Conservation (phyloP, 2,113 vertebrate genomes). For the Tragelaphus strepsiceros region DNA sequence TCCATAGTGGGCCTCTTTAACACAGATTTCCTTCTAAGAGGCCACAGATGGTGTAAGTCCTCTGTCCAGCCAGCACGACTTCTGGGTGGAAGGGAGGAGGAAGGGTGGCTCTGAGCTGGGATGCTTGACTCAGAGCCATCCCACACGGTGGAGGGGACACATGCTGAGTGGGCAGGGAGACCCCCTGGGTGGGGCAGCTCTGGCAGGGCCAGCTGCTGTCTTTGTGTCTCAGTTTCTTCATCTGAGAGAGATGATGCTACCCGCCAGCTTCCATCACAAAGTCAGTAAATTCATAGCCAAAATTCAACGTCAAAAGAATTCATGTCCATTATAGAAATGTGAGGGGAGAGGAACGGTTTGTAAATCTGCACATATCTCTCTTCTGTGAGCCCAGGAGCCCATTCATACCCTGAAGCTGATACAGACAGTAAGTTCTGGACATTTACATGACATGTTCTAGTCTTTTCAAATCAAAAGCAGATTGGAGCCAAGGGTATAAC, state of each 20-base stretch:
- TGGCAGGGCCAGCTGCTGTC: not conserved
- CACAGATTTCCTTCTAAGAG: not conserved
- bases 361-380: accelerated
- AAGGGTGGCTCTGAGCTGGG: not conserved
- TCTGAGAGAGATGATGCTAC: not conserved
- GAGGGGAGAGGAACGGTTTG: not conserved
- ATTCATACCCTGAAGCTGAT: not conserved
- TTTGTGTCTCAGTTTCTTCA: not conserved
- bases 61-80: not conserved
- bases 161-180: not conserved
- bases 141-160: accelerated
- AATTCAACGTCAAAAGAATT: not conserved
- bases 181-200: too few species aligned
- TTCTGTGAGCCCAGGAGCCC: not conserved
- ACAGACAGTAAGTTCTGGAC: not conserved
- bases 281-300: not conserved
- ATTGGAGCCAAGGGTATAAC: not conserved
- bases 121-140: not conserved
- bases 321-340: accelerated
- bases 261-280: not conserved
- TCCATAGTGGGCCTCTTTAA: not conserved
- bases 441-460: not conserved
- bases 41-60: not conserved
- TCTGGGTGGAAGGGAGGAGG: not conserved
- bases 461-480: not conserved